Base-by-base conservation (phyloP, 2,888 invertebrate species). In the Amphimallon solstitiale region DNA sequence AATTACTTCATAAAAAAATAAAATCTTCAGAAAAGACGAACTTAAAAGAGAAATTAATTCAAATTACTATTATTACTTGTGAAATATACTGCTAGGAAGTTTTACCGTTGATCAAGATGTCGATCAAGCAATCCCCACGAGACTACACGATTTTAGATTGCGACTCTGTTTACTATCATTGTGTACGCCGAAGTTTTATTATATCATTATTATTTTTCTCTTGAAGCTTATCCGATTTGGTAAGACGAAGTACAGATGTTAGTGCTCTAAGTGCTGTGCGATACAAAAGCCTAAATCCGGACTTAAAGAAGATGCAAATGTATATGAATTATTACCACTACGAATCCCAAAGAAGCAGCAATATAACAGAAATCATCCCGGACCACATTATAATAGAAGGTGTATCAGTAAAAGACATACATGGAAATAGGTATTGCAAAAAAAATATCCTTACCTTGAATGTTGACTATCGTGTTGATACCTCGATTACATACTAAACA, bases 161-260 rank as follows among this genome's bases (percentile, higher is more conserved):
- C n/a, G n/a, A n/a, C n/a, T n/a, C n/a, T n/a, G n/a, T n/a, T n/a
- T n/a, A n/a, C n/a, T n/a, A n/a, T n/a, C n/a, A n/a, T n/a, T n/a
- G n/a, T n/a, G n/a, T n/a, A n/a, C n/a, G n/a, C n/a, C n/a, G n/a
- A n/a, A n/a, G n/a, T n/a, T n/a, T n/a, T n/a, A n/a, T n/a, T 4
- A 21, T 9, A 34, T 49, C 35, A 15, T 34, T 19, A 43, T 52
- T 68, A 46, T 37, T 54, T 40, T 59, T 54, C 65, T 49, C 52
- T 75, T 76, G 67, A 56, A 60, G 40, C 38, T 62, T 68, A 35
- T 67, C 35, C 9, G 60, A 66, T 54, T 54, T 62, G 15, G 52
- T 54, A 2, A 38, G 52, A 10, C 29, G 66, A 49, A 66, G 52
- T 52, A 52, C 54, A 1, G 61, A 61, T 5, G 38, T 62, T 6